Conservation (phyloP, 1,140 invertebrate genomes). For the Asobara japonica region DNA sequence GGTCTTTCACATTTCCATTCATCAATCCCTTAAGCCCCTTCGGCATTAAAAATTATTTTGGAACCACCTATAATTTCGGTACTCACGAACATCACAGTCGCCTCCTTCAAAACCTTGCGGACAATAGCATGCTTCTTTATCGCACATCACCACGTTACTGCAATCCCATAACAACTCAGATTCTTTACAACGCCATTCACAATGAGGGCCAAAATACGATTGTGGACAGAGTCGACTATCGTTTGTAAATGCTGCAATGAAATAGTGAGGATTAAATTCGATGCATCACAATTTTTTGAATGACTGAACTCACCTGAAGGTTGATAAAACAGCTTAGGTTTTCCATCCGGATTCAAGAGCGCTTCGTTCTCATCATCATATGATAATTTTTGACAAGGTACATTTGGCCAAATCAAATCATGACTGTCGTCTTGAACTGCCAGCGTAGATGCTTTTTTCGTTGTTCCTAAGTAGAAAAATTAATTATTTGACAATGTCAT, state of each 20-base stretch:
- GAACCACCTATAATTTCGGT: background rate
- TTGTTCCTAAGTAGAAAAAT: slow-evolving; percentile 20
- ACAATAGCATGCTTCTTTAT: background rate
- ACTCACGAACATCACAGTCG: background rate
- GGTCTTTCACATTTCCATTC: no score
- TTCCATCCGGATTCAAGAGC: slow-evolving; percentile 20
- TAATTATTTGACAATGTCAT: background rate
- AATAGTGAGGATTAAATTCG: background rate
- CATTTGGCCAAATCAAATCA: slow-evolving; percentile 22
- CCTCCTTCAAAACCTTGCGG: background rate
- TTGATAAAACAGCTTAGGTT: no score
- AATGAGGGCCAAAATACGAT: background rate
- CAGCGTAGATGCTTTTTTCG: slow-evolving; percentile 6
- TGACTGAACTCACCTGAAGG: background rate
- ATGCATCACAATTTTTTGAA: background rate
- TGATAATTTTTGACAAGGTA: slow-evolving; percentile 41
- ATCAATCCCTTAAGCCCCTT: no score
- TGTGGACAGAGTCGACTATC: background rate
- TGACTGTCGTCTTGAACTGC: background rate
- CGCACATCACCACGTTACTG: background rate
- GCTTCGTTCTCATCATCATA: slow-evolving; percentile 18
- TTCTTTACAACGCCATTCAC: background rate
- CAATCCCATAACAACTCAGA: background rate
- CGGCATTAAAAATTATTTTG: background rate
- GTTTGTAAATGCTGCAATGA: background rate